Conservation (phyloP, 2,113 vertebrate species). For the Girardinichthys multiradiatus region DNA sequence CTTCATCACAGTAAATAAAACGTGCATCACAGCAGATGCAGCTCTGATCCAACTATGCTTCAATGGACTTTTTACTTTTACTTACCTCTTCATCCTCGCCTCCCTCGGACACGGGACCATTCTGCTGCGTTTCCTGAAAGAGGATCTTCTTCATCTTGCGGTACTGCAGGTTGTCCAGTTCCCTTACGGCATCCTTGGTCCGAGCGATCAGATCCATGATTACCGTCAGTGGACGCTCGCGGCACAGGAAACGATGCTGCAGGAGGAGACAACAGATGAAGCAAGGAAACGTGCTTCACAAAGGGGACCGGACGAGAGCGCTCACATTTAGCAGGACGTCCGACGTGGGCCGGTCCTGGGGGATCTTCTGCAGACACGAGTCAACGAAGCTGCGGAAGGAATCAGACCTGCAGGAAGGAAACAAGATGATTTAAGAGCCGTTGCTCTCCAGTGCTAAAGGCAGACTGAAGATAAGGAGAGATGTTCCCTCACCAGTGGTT, state of each 20-base stretch:
- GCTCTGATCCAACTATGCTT: too few relatives aligned
- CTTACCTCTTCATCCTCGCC: conserved; percentile 90
- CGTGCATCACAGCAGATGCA: too few relatives aligned
- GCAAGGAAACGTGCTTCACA: background rate
- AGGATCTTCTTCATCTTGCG: conserved; percentile 97
- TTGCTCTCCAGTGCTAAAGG: fast-evolving
- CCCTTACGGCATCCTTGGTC: conserved; percentile 91
- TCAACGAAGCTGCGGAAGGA: conserved; percentile 94
- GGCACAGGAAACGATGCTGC: conserved; percentile 89
- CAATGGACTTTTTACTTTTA: too few relatives aligned
- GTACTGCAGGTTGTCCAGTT: conserved; percentile 93
- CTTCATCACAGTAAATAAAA: too few relatives aligned
- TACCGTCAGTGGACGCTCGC: conserved; percentile 88
- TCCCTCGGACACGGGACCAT: conserved; percentile 86
- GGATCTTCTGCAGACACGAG: conserved; percentile 93
- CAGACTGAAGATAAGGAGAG: background rate
- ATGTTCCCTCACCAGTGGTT: conserved; percentile 86
- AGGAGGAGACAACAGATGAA: background rate
- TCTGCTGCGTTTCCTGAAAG: conserved; percentile 89
- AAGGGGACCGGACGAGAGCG: background rate
- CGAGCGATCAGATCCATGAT: conserved; percentile 91
- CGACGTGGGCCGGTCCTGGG: conserved; percentile 91
- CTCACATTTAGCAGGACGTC: conserved; percentile 90
- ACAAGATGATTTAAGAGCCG: too few relatives aligned
- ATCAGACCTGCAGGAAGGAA: conserved; percentile 83